Evolutionary conservation across 2,888 invertebrate genomes (phyloP), one percentile per base, ranked within the genome.

Genomic region (Brassicogethes aeneus): DNA sequence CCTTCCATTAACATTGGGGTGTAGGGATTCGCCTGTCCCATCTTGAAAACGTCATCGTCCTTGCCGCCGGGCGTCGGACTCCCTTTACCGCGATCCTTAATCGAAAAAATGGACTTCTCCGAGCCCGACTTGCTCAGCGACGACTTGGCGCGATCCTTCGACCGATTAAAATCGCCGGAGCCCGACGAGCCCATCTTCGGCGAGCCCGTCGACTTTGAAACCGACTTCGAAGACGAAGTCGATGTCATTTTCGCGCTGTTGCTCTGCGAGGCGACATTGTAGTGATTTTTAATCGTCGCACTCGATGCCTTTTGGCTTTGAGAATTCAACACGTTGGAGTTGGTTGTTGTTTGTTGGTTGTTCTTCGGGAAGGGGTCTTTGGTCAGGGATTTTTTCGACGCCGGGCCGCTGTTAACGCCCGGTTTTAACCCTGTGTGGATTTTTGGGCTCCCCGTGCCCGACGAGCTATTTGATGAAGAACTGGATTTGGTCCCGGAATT

Each of bases 331-430:
- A 54, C 52, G 16, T 65, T 57, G 37, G 68, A 70, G 49, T 66
- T 55, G 43, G 50, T 44, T 41, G 38, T 53, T 35, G 42, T 45
- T 15, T 40, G 38, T 13, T 47, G 36, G 16, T 44, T 46, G n/a
- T 48, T 49, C 51, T 56, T 51, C 74, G 70, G 37, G 5, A 32
- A 10, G 3, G 7, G 32, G 3, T 32, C 32, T 13, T 32, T 32
- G 12, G 32, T 5, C 14, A 32, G 8, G 5, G 83, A 80, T 62
- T 86, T 89, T 60, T 84, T 85, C 0, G 87, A 89, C 2, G 88
- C 89, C 0, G 90, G 89, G 0, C 90, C 90, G 54, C 88, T 86
- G 53, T 82, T 85, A 0, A 89, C 88, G 0, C 90, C 89, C 0
- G 88, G 87, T 60, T 89, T 89, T 16, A 64, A 68, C 0, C 89